phyloP scores from a whole-genome alignment of 2,797 vertebrate genomes.

The Neosalanx taihuensis region DNA sequence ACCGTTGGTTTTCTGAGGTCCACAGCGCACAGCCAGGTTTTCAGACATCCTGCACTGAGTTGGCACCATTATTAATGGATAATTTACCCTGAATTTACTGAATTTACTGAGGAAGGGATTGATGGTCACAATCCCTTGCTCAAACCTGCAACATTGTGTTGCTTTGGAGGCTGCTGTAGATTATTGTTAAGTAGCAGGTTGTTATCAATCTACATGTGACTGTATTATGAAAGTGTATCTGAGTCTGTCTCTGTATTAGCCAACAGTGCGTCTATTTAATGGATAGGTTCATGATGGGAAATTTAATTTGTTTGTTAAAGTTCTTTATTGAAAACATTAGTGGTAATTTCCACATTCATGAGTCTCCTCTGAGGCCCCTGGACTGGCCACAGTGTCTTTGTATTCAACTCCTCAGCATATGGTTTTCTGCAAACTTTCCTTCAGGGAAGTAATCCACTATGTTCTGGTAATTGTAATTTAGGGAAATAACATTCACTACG shows the following conservation, averaged over 20 bases:
- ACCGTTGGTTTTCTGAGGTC: not conserved
- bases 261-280: too few relatives aligned
- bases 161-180: not conserved
- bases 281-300: not conserved
- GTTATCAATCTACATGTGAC: not conserved
- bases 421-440: slow-evolving; percentile 13
- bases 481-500: slow-evolving; percentile 34
- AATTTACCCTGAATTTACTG: not conserved
- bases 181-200: not conserved
- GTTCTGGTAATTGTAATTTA: slow-evolving; percentile 34
- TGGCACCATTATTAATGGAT: not conserved
- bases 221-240: not conserved
- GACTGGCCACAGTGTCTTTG: not conserved
- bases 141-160: not conserved
- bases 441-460: slow-evolving; percentile 20
- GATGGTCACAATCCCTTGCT: not conserved
- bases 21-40: not conserved
- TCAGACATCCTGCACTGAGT: not conserved
- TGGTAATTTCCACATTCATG: slow-evolving; percentile 6
- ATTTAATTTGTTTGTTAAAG: not conserved
- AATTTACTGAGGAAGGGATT: not conserved
- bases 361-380: not conserved
- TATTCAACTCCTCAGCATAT: not conserved
- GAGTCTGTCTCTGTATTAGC: not conserved
- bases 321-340: not conserved